These are phyloP conservation scores for Ferdinandea cuprea DNA, from an alignment of 2,888 invertebrate genomes.

Conservation along the genomic window DNA sequence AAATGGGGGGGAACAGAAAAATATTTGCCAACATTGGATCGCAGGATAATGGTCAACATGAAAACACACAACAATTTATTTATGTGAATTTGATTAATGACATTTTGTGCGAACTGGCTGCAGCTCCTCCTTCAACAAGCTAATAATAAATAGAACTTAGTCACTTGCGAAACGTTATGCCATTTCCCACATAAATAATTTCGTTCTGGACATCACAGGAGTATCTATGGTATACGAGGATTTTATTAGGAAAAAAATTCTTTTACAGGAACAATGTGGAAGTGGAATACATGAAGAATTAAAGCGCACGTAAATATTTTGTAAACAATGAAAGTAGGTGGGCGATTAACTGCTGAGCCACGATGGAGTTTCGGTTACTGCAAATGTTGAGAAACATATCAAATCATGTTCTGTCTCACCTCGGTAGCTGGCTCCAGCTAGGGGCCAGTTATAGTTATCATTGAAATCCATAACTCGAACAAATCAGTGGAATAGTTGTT, in stretches of 20 bases:
- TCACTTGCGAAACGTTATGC: not conserved
- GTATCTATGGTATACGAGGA: not conserved
- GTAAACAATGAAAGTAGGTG: too few species aligned
- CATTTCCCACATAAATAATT: not conserved
- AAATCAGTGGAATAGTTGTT: too few species aligned
- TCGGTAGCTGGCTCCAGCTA: too few species aligned
- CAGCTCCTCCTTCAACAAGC: not conserved
- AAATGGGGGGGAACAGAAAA: not conserved
- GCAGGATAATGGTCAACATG: constrained; percentile 7
- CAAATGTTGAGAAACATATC: too few species aligned
- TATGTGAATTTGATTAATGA: constrained; percentile 16
- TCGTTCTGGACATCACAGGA: not conserved
- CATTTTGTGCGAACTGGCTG: not conserved
- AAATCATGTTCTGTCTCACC: too few species aligned
- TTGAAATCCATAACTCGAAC: too few species aligned
- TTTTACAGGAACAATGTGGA: not conserved
- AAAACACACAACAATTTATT: constrained; percentile 21
- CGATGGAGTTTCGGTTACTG: too few species aligned
- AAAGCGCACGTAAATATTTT: too few species aligned
- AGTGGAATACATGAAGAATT: too few species aligned
- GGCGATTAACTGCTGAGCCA: too few species aligned
- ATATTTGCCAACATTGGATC: not conserved
- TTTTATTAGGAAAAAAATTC: not conserved
- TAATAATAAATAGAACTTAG: not conserved
- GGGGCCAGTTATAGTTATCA: too few species aligned